A percentile compares a stretch with the other conserved stretches of the same genome.
These are phyloP conservation scores for Andrena bucephala DNA, from an alignment of 2,888 invertebrate genomes.

Conservation along the genomic window DNA sequence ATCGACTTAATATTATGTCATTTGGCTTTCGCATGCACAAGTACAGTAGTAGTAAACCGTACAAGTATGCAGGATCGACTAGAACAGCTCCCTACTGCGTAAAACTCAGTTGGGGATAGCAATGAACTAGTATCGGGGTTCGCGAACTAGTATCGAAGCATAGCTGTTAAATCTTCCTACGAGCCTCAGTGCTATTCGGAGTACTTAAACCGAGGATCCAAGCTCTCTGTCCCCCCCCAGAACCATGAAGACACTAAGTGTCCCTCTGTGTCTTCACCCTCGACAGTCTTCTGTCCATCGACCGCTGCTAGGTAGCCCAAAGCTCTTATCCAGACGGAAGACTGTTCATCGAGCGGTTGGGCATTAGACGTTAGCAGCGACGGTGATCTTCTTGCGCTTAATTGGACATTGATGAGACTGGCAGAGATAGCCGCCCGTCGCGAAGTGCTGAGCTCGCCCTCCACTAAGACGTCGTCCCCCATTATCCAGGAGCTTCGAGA, in stretches of 20 bases:
- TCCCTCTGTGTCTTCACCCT: background rate
- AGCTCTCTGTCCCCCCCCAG: background rate
- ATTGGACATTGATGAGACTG: constrained; percentile 66
- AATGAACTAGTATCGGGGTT: no score
- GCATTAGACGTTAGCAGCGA: constrained; percentile 26
- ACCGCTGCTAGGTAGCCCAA: background rate
- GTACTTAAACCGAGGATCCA: background rate
- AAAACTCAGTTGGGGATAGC: no score
- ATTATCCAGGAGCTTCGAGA: constrained; percentile 27
- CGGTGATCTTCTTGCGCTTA: constrained; percentile 60
- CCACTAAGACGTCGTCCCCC: constrained; percentile 18
- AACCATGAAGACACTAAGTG: background rate
- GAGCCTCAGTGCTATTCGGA: no score
- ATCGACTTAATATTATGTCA: no score
- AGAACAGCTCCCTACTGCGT: no score
- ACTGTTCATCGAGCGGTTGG: background rate
- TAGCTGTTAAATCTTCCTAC: no score
- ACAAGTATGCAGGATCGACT: no score
- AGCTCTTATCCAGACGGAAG: background rate
- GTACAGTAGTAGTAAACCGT: no score
- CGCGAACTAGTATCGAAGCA: no score
- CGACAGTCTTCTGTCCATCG: background rate
- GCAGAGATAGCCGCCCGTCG: constrained; percentile 56
- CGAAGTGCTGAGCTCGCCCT: constrained; percentile 61
- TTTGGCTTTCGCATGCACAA: no score